Conservation (phyloP, 1,140 invertebrate genomes). For the Chironomus striatipennis region DNA sequence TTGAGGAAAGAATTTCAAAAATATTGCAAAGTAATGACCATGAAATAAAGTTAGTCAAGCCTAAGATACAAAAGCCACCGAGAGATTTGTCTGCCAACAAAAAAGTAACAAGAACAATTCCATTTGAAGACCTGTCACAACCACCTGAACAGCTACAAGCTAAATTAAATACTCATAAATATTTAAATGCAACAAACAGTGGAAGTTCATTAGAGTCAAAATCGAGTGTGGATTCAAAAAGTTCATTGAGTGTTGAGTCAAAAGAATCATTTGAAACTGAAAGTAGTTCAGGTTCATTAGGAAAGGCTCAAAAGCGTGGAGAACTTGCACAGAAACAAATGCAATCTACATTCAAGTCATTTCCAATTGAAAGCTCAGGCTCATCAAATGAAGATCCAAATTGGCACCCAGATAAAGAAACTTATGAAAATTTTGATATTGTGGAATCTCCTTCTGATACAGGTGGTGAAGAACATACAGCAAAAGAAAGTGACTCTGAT, state of each 20-base stretch:
- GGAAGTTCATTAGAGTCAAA: slow-evolving; percentile 44
- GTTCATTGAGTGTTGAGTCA: slow-evolving; percentile 53
- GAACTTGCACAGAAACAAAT: slow-evolving; percentile 48
- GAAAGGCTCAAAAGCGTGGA: slow-evolving; percentile 53
- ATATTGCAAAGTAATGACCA: slow-evolving; percentile 35
- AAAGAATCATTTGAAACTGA: slow-evolving; percentile 59
- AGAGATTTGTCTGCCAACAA: slow-evolving; percentile 30
- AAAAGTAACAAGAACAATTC: slow-evolving; percentile 30
- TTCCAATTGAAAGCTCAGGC: slow-evolving; percentile 68
- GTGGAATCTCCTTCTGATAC: slow-evolving; percentile 40
- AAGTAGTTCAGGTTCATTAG: slow-evolving; percentile 63
- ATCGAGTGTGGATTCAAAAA: slow-evolving; percentile 51
- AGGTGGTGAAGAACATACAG: slow-evolving; percentile 34
- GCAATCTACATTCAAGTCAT: slow-evolving; percentile 69
- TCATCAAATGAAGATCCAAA: slow-evolving; percentile 74
- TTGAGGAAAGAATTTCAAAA: slow-evolving; percentile 35
- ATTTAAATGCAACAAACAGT: slow-evolving; percentile 35
- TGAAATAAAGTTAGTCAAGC: slow-evolving; percentile 32
- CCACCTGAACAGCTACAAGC: not conserved
- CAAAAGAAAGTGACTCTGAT: slow-evolving; percentile 44
- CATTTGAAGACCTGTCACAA: not conserved
- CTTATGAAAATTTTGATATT: slow-evolving; percentile 47
- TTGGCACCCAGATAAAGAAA: slow-evolving; percentile 63
- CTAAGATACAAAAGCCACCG: slow-evolving; percentile 36
- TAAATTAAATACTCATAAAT: slow-evolving; percentile 27